A percentile compares a stretch with the other conserved stretches of the same genome.
Evolutionary conservation across 1,140 invertebrate genomes (phyloP).

Genomic region (Diachasma alloeum): DNA sequence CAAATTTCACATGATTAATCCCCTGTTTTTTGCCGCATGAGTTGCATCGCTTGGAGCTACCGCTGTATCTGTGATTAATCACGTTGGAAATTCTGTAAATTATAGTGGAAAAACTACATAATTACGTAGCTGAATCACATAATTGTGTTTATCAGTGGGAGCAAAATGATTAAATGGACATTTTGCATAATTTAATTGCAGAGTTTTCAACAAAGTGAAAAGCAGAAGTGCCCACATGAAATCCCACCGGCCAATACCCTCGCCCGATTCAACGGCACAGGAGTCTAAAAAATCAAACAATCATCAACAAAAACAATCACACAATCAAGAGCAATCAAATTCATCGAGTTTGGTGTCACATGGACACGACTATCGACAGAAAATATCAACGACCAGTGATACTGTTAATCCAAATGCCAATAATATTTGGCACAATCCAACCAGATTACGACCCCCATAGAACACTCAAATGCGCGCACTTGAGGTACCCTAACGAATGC

Average conservation of each 20-base stretch:
- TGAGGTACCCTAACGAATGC: conserved; percentile 64
- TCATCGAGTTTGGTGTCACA: conserved; percentile 29
- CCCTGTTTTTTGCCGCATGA: background rate
- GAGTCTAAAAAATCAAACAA: conserved; percentile 57
- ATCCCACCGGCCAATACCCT: conserved; percentile 81
- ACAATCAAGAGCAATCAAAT: conserved; percentile 35
- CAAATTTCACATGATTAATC: background rate
- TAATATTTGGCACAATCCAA: conserved; percentile 55
- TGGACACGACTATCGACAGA: conserved; percentile 40
- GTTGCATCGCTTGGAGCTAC: background rate
- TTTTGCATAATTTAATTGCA: conserved; percentile 65
- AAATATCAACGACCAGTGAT: conserved; percentile 34
- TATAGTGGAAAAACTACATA: no score
- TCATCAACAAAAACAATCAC: conserved; percentile 40
- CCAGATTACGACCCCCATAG: conserved; percentile 63
- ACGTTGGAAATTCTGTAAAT: no score
- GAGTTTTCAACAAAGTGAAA: conserved; percentile 97
- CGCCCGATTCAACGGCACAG: conserved; percentile 62
- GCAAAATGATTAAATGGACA: background rate
- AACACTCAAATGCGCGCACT: conserved; percentile 52
- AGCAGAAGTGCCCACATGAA: conserved; percentile 99
- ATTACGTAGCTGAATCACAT: no score
- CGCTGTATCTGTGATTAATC: no score
- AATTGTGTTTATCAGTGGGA: background rate
- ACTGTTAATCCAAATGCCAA: conserved; percentile 33